Percentiles rank a stretch among this genome's conserved stretches.
Conservation (phyloP, 2,797 vertebrate species). For the Pangasius krempfi region DNA sequence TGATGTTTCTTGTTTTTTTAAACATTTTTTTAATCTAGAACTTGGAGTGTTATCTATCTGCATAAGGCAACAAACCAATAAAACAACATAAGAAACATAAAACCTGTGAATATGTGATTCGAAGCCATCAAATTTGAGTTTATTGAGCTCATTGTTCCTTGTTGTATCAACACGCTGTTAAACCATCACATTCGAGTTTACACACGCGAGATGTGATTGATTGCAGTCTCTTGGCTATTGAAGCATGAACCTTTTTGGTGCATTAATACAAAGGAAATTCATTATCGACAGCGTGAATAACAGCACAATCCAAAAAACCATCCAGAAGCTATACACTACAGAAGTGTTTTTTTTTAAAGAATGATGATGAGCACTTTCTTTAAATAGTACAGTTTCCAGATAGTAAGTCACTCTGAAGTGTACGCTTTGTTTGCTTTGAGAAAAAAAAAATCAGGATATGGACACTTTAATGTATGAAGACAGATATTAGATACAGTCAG, state of each 20-base stretch:
- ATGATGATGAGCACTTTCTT: too few species aligned
- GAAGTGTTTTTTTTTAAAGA: not conserved
- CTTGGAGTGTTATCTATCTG: not conserved
- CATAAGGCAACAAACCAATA: not conserved
- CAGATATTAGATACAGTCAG: not conserved
- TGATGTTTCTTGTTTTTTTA: not conserved
- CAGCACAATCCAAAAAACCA: not conserved
- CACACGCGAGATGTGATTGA: conserved; percentile 33
- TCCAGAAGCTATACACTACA: not conserved
- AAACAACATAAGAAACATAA: not conserved
- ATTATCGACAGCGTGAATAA: conserved; percentile 22
- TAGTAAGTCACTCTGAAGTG: not conserved
- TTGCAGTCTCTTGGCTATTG: conserved; percentile 39
- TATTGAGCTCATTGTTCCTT: not conserved
- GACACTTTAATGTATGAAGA: not conserved
- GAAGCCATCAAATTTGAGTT: conserved; percentile 9
- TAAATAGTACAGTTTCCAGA: not conserved
- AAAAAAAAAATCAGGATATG: not conserved
- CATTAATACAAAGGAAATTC: conserved; percentile 41
- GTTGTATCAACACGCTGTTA: conserved; percentile 17
- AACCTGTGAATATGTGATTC: conserved; percentile 7
- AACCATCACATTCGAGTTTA: conserved; percentile 15
- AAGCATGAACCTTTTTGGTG: conserved; percentile 27
- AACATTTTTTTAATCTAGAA: not conserved
- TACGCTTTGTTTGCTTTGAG: not conserved